Percentiles rank a stretch among this genome's conserved stretches.
Conservation (phyloP, 2,888 invertebrate genomes). For the Amphipyra tragopoginis region DNA sequence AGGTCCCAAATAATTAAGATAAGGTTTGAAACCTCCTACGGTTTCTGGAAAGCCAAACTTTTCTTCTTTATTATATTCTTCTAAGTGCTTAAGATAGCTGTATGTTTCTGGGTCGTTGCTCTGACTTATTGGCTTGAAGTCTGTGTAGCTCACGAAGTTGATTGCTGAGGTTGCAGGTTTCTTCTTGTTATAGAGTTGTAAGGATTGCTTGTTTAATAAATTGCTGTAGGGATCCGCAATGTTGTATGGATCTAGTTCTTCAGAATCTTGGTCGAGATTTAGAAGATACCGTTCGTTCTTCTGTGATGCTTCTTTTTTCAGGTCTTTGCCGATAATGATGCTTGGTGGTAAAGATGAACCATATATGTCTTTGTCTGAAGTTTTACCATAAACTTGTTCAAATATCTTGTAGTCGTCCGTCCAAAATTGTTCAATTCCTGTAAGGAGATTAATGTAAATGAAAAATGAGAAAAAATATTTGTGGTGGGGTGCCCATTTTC, state of each 20-base stretch:
- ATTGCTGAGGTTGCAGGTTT: slow-evolving; percentile 65
- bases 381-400: slow-evolving; percentile 83
- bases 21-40: slow-evolving; percentile 58
- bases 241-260: slow-evolving; percentile 62
- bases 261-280: slow-evolving; percentile 58
- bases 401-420: slow-evolving; percentile 83
- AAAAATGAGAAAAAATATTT: background rate
- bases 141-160: slow-evolving; percentile 75
- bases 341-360: slow-evolving; percentile 73
- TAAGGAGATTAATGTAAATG: slow-evolving; percentile 38
- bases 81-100: slow-evolving; percentile 78
- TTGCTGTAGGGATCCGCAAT: slow-evolving; percentile 68
- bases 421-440: slow-evolving; percentile 83
- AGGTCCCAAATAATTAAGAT: slow-evolving; percentile 47
- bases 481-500: no score
- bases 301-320: slow-evolving; percentile 68
- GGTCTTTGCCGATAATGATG: slow-evolving; percentile 54
- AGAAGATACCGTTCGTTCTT: slow-evolving; percentile 71
- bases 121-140: slow-evolving; percentile 78
- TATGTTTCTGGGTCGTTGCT: slow-evolving; percentile 79
- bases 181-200: slow-evolving; percentile 52
- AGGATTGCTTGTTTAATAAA: slow-evolving; percentile 58
- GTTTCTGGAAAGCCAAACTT: slow-evolving; percentile 61
- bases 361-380: slow-evolving; percentile 82
- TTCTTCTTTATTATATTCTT: slow-evolving; percentile 68